phyloP scores from a whole-genome alignment of 2,888 invertebrate genomes.

The Pomacea canaliculata region DNA sequence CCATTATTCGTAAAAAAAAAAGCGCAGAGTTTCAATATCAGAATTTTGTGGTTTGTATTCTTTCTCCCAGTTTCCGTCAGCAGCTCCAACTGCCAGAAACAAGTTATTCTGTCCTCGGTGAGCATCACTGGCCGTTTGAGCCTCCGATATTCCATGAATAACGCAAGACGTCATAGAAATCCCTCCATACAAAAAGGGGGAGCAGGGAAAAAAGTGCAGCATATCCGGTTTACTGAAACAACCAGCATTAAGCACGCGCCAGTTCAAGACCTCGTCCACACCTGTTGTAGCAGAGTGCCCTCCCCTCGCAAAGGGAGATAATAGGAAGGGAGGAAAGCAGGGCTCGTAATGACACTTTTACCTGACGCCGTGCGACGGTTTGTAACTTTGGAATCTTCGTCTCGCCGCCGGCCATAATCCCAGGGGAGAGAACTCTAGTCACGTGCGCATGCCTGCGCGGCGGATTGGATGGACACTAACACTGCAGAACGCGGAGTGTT shows the following conservation, averaged over 20 bases:
- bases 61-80: too few relatives aligned
- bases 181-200: too few relatives aligned
- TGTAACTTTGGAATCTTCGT: neutral
- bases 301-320: conserved; percentile 6
- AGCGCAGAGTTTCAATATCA: too few relatives aligned
- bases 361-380: conserved; percentile 3
- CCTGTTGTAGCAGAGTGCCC: conserved; percentile 6
- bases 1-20: too few relatives aligned
- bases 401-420: neutral
- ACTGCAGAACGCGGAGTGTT: neutral
- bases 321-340: conserved; percentile 7
- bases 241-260: neutral
- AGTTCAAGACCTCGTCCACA: conserved; percentile 6
- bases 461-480: neutral
- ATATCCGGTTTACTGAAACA: conserved; percentile 1
- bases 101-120: too few relatives aligned
- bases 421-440: conserved; percentile 5
- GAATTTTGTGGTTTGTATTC: too few relatives aligned
- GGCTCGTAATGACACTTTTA: conserved; percentile 15
- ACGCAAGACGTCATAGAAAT: too few relatives aligned
- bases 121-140: too few relatives aligned
- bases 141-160: too few relatives aligned
- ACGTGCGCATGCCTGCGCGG: neutral
- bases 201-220: too few relatives aligned
- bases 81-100: too few relatives aligned